Conservation (phyloP, 2,888 invertebrate species). For the Choristoneura rosaceana region DNA sequence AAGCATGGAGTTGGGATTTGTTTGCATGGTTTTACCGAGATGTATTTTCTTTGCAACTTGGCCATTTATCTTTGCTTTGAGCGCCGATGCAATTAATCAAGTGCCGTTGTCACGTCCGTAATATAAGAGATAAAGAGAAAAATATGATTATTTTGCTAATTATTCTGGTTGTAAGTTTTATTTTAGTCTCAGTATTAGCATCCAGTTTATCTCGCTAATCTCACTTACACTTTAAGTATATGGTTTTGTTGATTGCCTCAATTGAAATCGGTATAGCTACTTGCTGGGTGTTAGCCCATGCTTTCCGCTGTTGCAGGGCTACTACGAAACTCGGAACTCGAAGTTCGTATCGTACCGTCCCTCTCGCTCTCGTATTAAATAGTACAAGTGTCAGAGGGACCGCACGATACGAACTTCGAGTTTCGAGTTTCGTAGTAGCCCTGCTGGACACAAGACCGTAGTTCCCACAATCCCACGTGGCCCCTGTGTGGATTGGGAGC, state of each 20-base stretch:
- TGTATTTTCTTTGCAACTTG: constrained; percentile 24
- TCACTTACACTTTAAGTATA: constrained; percentile 22
- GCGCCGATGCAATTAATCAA: constrained; percentile 82
- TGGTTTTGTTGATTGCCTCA: constrained; percentile 59
- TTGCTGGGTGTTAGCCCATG: too few relatives aligned
- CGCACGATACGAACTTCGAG: too few relatives aligned
- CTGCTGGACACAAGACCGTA: too few relatives aligned
- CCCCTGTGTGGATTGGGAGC: too few relatives aligned
- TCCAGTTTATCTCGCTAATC: constrained; percentile 54
- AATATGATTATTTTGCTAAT: constrained; percentile 82
- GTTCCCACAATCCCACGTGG: too few relatives aligned
- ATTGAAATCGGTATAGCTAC: constrained; percentile 18
- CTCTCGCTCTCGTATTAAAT: too few relatives aligned
- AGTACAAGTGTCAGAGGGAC: too few relatives aligned
- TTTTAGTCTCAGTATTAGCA: constrained; percentile 61
- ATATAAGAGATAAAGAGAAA: constrained; percentile 78
- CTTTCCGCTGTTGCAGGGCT: too few relatives aligned
- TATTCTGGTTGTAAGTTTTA: constrained; percentile 70
- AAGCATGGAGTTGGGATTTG: constrained; percentile 57
- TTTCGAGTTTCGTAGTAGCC: too few relatives aligned
- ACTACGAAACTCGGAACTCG: too few relatives aligned
- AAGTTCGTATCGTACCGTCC: too few relatives aligned
- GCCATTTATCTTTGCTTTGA: constrained; percentile 78
- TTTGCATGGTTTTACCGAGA: constrained; percentile 41
- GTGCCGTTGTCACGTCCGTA: constrained; percentile 78